These are phyloP conservation scores for Cyaniris semiargus DNA, from an alignment of 2,888 invertebrate species.

Conservation along the genomic window DNA sequence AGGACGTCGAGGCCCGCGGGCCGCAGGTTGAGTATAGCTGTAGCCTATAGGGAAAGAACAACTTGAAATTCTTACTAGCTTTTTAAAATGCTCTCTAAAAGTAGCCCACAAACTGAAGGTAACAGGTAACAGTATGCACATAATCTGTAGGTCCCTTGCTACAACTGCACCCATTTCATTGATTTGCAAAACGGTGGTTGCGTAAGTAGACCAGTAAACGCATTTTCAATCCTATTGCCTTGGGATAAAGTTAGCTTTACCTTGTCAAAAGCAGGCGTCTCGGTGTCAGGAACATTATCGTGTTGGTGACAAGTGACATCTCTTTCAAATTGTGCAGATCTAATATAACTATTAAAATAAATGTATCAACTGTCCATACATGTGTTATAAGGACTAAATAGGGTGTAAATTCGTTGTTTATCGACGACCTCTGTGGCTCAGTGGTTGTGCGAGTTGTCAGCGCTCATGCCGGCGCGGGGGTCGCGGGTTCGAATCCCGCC, in stretches of 20 bases:
- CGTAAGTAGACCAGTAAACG: background rate
- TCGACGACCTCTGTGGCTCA: no score
- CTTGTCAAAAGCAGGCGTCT: background rate
- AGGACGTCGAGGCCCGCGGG: no score
- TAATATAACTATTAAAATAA: background rate
- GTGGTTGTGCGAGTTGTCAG: no score
- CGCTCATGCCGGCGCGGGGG: no score
- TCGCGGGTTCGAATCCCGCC: no score
- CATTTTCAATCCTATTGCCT: background rate
- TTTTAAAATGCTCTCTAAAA: background rate
- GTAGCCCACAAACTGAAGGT: background rate
- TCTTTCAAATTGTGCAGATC: constrained; percentile 13
- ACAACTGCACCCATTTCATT: background rate
- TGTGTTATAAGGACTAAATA: no score
- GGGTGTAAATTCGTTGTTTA: no score
- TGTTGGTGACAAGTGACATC: constrained; percentile 15
- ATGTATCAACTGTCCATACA: background rate
- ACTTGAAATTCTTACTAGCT: background rate
- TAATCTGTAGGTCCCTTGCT: constrained; percentile 7
- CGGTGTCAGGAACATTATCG: background rate
- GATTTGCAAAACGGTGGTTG: background rate
- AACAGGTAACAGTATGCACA: background rate
- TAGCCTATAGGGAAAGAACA: no score
- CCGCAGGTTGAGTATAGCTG: no score
- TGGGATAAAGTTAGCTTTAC: background rate